phyloP scores from a whole-genome alignment of 2,797 vertebrate genomes.

The Knipowitschia caucasica region DNA sequence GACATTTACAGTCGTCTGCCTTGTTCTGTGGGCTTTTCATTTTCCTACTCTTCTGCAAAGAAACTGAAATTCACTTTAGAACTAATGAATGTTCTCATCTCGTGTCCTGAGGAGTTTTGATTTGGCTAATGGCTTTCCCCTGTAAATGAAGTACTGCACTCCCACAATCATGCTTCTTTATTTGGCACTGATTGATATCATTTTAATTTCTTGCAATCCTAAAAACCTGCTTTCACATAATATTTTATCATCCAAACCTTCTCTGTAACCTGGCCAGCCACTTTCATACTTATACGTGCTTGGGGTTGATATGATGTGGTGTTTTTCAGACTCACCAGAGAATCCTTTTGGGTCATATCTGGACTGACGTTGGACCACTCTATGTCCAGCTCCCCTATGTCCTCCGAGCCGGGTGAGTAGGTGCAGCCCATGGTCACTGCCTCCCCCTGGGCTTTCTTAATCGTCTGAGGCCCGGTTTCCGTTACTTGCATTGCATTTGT shows the following conservation, averaged over 20 bases:
- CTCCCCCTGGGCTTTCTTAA: constrained; percentile 76
- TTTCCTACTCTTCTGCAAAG: no score
- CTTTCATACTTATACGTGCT: no score
- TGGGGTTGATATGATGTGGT: no score
- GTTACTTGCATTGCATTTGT: constrained; percentile 78
- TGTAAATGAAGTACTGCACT: neutral
- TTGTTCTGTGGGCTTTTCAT: no score
- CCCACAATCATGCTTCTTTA: no score
- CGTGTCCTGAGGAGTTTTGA: no score
- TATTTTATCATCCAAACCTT: no score
- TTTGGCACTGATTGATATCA: neutral
- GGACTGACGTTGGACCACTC: constrained; percentile 86
- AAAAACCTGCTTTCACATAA: neutral
- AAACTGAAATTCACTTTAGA: no score
- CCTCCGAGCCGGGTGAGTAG: constrained; percentile 68
- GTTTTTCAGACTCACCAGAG: constrained; percentile 72
- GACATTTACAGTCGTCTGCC: no score
- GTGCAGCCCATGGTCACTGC: constrained; percentile 80
- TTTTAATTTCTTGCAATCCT: neutral
- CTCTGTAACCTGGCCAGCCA: no score
- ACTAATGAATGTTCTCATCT: no score
- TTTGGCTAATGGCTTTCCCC: neutral
- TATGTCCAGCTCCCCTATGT: constrained; percentile 84
- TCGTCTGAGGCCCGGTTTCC: constrained; percentile 77
- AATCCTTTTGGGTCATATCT: constrained; percentile 81